These are phyloP conservation scores for Caenorhabditis brenneri DNA, from an alignment of 1,140 invertebrate species.

Conservation along the genomic window DNA sequence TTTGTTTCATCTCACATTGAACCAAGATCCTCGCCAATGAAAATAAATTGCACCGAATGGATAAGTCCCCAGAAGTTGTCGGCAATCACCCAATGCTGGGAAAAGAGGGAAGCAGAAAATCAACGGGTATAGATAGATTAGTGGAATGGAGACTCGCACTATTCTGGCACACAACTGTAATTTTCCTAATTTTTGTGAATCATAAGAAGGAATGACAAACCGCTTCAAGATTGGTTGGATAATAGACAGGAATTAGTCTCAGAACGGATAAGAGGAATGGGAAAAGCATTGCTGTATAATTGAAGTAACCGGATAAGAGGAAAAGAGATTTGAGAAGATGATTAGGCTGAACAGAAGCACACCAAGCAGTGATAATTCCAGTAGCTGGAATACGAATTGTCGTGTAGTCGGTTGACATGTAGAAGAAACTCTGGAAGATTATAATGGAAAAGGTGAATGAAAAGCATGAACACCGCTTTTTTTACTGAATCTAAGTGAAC, in stretches of 20 bases:
- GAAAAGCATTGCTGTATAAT: background rate
- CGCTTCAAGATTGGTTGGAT: background rate
- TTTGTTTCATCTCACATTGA: background rate
- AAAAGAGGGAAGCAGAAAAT: background rate
- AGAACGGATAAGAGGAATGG: background rate
- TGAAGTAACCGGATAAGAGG: background rate
- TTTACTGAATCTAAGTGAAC: too few relatives aligned
- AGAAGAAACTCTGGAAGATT: background rate
- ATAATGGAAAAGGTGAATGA: background rate
- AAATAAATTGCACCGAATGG: background rate
- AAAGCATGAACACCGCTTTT: too few relatives aligned
- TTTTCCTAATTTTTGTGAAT: background rate
- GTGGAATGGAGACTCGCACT: background rate
- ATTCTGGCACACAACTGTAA: background rate
- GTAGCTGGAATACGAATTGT: background rate
- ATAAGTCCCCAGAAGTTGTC: background rate
- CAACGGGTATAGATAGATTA: background rate
- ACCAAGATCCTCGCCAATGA: background rate
- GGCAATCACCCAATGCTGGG: background rate
- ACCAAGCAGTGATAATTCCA: background rate
- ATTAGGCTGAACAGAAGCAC: background rate
- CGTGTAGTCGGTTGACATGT: background rate
- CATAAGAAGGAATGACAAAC: too few relatives aligned
- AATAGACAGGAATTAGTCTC: background rate
- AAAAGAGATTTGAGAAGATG: background rate